A percentile compares a stretch with the other conserved stretches of the same genome.
Conservation (phyloP, 2,888 invertebrate genomes). For the Leptopilina myrica region DNA sequence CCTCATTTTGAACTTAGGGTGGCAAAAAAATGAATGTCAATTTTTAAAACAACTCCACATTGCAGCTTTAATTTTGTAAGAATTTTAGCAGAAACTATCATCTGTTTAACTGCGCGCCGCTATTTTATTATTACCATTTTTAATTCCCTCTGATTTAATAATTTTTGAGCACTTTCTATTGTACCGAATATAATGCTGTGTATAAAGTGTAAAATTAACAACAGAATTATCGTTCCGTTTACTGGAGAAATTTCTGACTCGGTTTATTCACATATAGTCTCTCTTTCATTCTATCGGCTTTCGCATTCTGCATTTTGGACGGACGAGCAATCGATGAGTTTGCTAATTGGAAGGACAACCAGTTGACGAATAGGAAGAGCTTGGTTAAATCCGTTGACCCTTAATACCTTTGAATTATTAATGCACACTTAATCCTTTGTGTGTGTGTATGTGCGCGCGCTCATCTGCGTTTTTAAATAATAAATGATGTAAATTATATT, state of each 20-base stretch:
- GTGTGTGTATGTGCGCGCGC: not conserved
- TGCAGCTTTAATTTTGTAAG: too few relatives aligned
- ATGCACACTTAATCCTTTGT: conserved; percentile 2
- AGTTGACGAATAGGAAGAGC: conserved; percentile 57
- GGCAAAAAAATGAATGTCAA: too few relatives aligned
- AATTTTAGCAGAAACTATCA: too few relatives aligned
- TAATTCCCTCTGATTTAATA: too few relatives aligned
- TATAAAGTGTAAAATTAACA: conserved; percentile 18
- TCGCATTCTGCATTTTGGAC: conserved; percentile 57
- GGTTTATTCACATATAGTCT: conserved; percentile 44
- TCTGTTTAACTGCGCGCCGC: too few relatives aligned
- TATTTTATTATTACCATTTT: too few relatives aligned
- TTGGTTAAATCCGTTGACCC: conserved; percentile 38
- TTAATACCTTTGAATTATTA: conserved; percentile 24
- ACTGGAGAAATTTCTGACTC: not conserved
- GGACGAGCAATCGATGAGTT: conserved; percentile 66
- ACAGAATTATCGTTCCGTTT: not conserved
- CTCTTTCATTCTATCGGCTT: conserved; percentile 52
- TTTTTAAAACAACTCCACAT: too few relatives aligned
- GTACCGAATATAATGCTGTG: not conserved
- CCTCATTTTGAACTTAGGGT: too few relatives aligned
- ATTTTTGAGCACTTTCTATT: too few relatives aligned
- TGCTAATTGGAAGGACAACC: conserved; percentile 68
- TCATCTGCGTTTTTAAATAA: not conserved
- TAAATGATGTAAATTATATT: not conserved